Base-by-base conservation (phyloP, 2,113 vertebrate species). In the Dipodomys stephensi region DNA sequence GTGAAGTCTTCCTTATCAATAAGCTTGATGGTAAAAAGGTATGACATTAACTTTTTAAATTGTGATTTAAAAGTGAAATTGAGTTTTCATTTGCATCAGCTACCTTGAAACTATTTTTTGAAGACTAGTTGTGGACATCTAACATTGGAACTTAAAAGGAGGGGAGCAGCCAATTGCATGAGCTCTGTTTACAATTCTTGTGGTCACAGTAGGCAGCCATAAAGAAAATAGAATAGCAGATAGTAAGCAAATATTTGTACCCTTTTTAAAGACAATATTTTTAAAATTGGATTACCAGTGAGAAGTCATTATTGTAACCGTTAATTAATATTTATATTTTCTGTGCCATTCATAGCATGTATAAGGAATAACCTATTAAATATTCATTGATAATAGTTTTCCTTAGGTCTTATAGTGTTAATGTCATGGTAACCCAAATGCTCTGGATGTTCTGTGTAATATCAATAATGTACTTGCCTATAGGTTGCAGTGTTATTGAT, bases 401-500 rank as follows among this genome's bases (percentile, higher is more conserved):
- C 23, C 83, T 89, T 89, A 83, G 67, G 85, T 91, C 19, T 90
- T 79, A 67, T 12, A 18, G 15, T 32, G 3, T 85, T 95, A 44
- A 49, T 23, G 11, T 76, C 67, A n/a, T 90, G 46, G 18, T 71
- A 90, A 64, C 10, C n/a, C 39, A 79, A 32, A 57, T 20, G 0
- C 35, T 18, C 11, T 74, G 22, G 11, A 32, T 80, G 39, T 67
- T 71, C 57, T 72, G 12, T 74, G 35, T 80, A 32, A 44, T 83
- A 25, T 65, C 25, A 67, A 0, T 82, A 65, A 92, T 65, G 35
- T 89, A 6, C 53, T 95, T 86, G 25, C 35, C 57, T 74, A 0
- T 97, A 99, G 99, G 99, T 99, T 0, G 99, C 99, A 0, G 99
- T 99, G 71, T 84, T 99, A 96, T 97, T 99, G 68, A 99, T 99